phyloP scores from a whole-genome alignment of 2,888 invertebrate species.

The Troides helena region DNA sequence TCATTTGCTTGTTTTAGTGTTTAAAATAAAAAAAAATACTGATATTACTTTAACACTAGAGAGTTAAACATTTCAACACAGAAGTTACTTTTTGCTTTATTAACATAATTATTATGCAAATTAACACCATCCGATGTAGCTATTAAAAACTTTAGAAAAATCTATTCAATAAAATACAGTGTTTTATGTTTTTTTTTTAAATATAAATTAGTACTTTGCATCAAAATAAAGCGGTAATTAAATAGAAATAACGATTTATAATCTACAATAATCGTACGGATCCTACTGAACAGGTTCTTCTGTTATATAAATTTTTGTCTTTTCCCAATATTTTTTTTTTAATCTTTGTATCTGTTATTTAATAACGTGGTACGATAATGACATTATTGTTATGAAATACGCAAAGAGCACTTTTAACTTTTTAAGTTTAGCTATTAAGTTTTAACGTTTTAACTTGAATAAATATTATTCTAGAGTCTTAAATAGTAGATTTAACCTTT shows the following conservation, averaged over 20 bases:
- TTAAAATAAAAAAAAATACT: not conserved
- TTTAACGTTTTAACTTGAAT: no score
- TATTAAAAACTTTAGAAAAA: constrained; percentile 8
- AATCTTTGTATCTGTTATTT: not conserved
- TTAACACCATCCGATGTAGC: not conserved
- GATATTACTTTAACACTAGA: not conserved
- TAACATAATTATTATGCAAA: constrained; percentile 8
- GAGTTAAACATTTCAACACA: not conserved
- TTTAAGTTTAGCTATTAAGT: no score
- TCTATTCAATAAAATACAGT: constrained; percentile 7
- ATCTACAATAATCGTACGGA: constrained; percentile 3
- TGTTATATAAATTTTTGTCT: constrained; percentile 1
- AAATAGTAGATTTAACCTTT: no score
- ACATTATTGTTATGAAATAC: no score
- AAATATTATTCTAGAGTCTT: no score
- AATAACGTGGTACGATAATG: no score
- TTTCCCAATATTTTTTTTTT: not conserved
- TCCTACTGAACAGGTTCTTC: constrained; percentile 12
- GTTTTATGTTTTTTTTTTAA: constrained; percentile 1
- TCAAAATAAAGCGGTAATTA: constrained; percentile 20
- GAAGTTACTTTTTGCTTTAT: not conserved
- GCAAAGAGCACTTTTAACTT: no score
- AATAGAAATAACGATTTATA: constrained; percentile 22
- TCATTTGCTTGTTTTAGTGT: no score
- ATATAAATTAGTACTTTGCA: constrained; percentile 11